Evolutionary conservation across 2,113 vertebrate species (phyloP), one percentile per base, ranked within the genome.

Genomic region (Heterotilapia buettikoferi): DNA sequence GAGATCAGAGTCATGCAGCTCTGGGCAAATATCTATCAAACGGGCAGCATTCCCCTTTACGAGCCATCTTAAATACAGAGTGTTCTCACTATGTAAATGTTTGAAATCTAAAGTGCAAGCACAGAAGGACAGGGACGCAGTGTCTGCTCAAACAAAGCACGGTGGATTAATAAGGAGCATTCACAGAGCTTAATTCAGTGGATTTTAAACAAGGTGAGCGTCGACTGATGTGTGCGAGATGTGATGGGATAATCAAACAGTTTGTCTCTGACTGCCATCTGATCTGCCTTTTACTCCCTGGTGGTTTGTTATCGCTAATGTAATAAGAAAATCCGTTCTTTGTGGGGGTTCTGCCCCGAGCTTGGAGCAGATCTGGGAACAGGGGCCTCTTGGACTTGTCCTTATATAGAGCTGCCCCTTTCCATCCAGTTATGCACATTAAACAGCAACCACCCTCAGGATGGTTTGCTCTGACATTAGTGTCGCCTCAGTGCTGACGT

Each of bases 401-500:
- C 89, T 84, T 91, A 89, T 92, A 93, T 90, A 90, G 93, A 91
- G 71, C 66, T 36, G 24, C 43, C 80, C 76, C 76, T 89, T 86
- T 82, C 66, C 12, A 47, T n/a, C 45, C 36, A 21, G 66, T 12
- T 78, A 73, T 57, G 38, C 66, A 21, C 90, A 88, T 85, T 53
- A 83, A 84, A 80, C 84, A 89, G 81, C 26, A 12, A 10, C 86
- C 73, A 16, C 66, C 86, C 76, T 2, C 40, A 84, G 82, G 80
- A 87, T n/a, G 29, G 87, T 36, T 57, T 45, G 54, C 26, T 8
- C 92, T 9, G 71, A 83, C 84, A 82, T 52, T 14, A n/a, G 33
- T 43, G 86, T 89, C 47, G 6, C 18, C 76, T 59, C 85, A 45
- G 80, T 19, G 10, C 11, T 40, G 40, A 66, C 9, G 7, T 18